Base-by-base conservation (phyloP, 2,888 invertebrate species). In the Lasius fuliginosus region DNA sequence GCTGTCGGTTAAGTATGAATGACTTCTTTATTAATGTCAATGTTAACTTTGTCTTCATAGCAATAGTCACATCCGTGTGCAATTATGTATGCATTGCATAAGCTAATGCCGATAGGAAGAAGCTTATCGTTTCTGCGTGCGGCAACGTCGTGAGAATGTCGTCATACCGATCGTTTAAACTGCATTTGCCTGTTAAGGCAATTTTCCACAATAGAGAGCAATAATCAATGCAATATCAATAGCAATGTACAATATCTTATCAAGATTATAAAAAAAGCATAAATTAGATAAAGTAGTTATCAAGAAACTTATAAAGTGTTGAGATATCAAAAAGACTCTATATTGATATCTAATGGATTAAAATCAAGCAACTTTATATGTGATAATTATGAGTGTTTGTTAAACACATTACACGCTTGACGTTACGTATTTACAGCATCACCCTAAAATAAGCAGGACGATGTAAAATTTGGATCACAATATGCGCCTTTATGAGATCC, bases 391-490 rank as follows among this genome's bases (percentile, higher is more conserved):
- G 11, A 73, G 27, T 73, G 36, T 4, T 58, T 58, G 27, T 73
- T 18, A 73, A 58, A 56, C 56, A 40, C 15, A 56, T 58, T 15
- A 40, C 2, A 2, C 3, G 5, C 27, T 58, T 18, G 15, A 73
- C 15, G 23, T 60, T 30, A 60, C 6, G 40, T 46, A 74, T 74
- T 75, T 75, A 15, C 23, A 27, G 46, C 12, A 33, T n/a, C 4
- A 30, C 15, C 8, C 40, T 5, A 46, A 75, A 75, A 75, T 75
- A 49, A 12, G 9, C 33, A 42, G 15, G 9, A 62, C 42, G 42
- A 74, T 60, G 77, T 64, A 83, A 86, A 86, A 90, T 89, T 81
- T 82, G 86, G 84, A 86, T 60, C 88, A 88, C 87, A 87, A 89
- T 87, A 85, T 69, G 42, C 36, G 73, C 40, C 82, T 74, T 83